These are phyloP conservation scores for Scaptomyza graminum DNA, from an alignment of 1,140 invertebrate species.

Conservation along the genomic window DNA sequence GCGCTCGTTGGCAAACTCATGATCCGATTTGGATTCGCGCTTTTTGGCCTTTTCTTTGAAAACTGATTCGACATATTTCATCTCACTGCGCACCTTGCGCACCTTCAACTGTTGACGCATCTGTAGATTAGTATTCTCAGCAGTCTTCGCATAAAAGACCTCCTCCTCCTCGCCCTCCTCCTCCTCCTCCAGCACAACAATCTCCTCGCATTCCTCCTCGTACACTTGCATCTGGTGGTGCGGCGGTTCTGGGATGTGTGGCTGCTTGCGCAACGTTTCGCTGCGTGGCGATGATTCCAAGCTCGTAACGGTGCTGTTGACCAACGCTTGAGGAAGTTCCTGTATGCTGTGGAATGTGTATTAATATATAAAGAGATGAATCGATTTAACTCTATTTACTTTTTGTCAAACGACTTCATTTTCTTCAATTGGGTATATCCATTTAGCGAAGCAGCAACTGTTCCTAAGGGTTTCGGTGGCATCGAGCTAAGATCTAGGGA, in stretches of 20 bases:
- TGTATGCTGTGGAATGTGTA: not conserved
- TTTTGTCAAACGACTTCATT: slow-evolving; percentile 66
- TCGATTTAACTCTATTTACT: slow-evolving; percentile 33
- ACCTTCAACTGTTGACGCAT: slow-evolving; percentile 59
- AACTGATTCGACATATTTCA: slow-evolving; percentile 67
- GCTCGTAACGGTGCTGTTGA: slow-evolving; percentile 60
- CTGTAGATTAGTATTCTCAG: slow-evolving; percentile 22
- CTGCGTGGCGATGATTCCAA: slow-evolving; percentile 56
- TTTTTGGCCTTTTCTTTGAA: slow-evolving; percentile 65
- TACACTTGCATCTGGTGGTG: not conserved
- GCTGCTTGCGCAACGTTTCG: slow-evolving; percentile 56
- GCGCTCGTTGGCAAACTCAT: slow-evolving; percentile 75
- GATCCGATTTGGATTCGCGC: slow-evolving; percentile 78
- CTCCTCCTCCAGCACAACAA: slow-evolving; percentile 11
- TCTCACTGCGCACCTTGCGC: slow-evolving; percentile 80
- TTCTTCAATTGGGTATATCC: slow-evolving; percentile 60
- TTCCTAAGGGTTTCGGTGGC: slow-evolving; percentile 8
- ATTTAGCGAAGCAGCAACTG: slow-evolving; percentile 30
- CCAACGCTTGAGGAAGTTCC: slow-evolving; percentile 13
- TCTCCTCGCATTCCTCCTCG: slow-evolving; percentile 2
- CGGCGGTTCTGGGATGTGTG: slow-evolving; percentile 15
- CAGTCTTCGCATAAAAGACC: not conserved
- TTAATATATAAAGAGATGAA: not conserved
- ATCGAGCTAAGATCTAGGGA: slow-evolving; percentile 31
- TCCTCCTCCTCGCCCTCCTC: slow-evolving; percentile 17